Conservation (phyloP, 1,140 invertebrate genomes). For the Drepana arcuata region DNA sequence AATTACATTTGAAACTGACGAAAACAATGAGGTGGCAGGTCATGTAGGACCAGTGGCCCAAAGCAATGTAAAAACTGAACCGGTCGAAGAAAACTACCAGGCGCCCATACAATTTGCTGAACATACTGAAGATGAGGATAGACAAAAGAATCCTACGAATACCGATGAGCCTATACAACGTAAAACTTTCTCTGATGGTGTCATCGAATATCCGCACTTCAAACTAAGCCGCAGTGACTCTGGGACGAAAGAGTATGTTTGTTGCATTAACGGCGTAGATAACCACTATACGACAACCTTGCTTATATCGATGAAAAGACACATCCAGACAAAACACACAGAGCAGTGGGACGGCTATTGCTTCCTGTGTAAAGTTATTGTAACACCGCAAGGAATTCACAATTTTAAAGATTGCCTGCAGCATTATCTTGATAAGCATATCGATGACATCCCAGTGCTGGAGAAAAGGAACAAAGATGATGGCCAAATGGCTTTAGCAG, state of each 20-base stretch:
- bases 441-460: conserved; percentile 44
- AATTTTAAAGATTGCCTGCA: conserved; percentile 49
- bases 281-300: conserved; percentile 47
- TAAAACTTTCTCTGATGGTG: conserved; percentile 32
- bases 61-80: conserved; percentile 23
- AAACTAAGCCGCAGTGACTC: conserved; percentile 33
- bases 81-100: no score
- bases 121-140: conserved; percentile 8
- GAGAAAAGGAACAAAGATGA: conserved; percentile 13
- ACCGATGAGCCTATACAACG: no score
- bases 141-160: not conserved
- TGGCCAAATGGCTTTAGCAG: not conserved
- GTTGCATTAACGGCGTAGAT: conserved; percentile 47
- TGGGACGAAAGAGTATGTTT: conserved; percentile 51
- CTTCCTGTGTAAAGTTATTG: conserved; percentile 56
- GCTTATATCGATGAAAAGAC: conserved; percentile 57
- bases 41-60: conserved; percentile 10
- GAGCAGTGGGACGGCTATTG: conserved; percentile 64
- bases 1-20: conserved; percentile 48
- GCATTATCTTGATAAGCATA: conserved; percentile 52
- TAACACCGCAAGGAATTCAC: conserved; percentile 42
- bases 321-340: conserved; percentile 46
- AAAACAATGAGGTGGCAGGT: conserved; percentile 17
- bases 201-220: conserved; percentile 50
- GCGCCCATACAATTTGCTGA: no score